phyloP scores from a whole-genome alignment of 2,113 vertebrate species.

The Peromyscus californicus region DNA sequence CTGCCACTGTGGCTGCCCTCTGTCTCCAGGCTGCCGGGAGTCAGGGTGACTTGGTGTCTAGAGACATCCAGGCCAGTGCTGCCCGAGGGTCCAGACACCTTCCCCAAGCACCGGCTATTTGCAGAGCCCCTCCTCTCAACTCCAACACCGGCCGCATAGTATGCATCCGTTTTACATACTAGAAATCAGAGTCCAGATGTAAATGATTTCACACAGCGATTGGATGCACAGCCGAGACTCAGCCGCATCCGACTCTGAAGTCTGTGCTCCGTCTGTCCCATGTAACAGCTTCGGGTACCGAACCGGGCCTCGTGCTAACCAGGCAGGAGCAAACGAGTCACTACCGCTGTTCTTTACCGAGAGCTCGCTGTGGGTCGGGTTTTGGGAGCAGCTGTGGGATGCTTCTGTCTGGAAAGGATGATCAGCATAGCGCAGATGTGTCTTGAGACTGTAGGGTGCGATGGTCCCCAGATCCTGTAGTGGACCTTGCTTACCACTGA shows the following conservation, averaged over 20 bases:
- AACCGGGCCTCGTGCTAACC: not conserved
- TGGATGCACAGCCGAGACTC: slow-evolving; percentile 12
- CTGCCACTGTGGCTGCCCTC: not conserved
- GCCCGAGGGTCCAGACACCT: not conserved
- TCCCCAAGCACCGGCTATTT: not conserved
- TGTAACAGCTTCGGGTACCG: too few species aligned
- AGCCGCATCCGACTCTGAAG: not conserved
- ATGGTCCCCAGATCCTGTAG: not conserved
- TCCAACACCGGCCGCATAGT: not conserved
- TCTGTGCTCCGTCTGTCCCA: not conserved
- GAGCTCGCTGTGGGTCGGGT: not conserved
- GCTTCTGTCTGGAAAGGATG: not conserved
- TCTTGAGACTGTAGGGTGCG: not conserved
- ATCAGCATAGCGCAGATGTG: not conserved
- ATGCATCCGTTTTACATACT: slow-evolving; percentile 27
- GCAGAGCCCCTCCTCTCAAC: not conserved
- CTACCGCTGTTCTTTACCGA: not conserved
- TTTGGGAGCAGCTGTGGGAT: not conserved
- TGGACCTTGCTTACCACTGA: not conserved
- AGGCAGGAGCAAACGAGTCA: not conserved
- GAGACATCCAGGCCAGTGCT: not conserved
- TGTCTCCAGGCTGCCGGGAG: not conserved
- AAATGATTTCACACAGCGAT: not conserved
- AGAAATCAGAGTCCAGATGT: slow-evolving; percentile 9
- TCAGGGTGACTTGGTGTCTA: not conserved